These are phyloP conservation scores for Columbina picui DNA, from an alignment of 2,113 vertebrate genomes.

Conservation along the genomic window DNA sequence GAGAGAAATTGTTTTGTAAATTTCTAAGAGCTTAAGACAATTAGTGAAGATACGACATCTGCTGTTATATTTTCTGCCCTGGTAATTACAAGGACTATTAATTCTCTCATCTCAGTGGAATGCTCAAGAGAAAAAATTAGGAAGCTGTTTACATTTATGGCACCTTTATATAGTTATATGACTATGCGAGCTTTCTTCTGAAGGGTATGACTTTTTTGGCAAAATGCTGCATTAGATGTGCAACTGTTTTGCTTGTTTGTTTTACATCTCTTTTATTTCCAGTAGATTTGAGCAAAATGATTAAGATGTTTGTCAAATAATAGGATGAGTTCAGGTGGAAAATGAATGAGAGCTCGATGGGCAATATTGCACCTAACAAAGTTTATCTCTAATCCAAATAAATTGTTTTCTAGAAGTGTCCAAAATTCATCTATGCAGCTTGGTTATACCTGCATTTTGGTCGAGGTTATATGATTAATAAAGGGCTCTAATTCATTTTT, in stretches of 20 bases:
- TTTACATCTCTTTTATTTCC: not conserved
- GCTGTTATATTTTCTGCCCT: conserved; percentile 3
- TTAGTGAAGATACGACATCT: not conserved
- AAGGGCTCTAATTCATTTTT: not conserved
- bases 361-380: not conserved
- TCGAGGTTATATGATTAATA: not conserved
- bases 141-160: not conserved
- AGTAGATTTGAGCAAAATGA: not conserved
- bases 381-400: not conserved
- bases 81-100: conserved; percentile 34
- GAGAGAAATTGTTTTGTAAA: not conserved
- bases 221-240: not conserved
- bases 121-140: not conserved
- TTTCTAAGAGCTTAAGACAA: not conserved
- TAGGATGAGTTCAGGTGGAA: not conserved
- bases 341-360: not conserved
- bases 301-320: not conserved
- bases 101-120: not conserved
- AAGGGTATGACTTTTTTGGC: not conserved
- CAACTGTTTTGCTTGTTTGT: not conserved
- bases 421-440: not conserved
- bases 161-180: not conserved
- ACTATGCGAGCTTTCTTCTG: not conserved
- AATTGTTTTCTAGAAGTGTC: not conserved
- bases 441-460: not conserved